These are phyloP conservation scores for Planococcus citri DNA, from an alignment of 1,140 invertebrate genomes.

Conservation along the genomic window DNA sequence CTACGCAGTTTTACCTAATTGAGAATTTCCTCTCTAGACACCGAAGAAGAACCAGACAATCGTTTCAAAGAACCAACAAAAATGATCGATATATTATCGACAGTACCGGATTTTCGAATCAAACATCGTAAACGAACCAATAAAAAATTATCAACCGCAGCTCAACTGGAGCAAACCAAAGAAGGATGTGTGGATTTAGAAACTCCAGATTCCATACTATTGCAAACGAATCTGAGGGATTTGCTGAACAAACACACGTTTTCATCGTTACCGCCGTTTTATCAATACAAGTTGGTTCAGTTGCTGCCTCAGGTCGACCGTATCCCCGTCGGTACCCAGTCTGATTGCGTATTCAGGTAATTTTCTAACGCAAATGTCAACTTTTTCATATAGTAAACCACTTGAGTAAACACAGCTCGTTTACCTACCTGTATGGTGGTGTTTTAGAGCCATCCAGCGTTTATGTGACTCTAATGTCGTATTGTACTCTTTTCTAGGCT, in stretches of 20 bases:
- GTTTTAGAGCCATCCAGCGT: no score
- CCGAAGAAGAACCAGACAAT: slow-evolving; percentile 26
- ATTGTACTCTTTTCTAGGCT: slow-evolving; percentile 34
- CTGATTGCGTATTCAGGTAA: neutral
- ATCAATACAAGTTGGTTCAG: slow-evolving; percentile 84
- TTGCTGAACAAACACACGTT: slow-evolving; percentile 86
- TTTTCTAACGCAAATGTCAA: neutral
- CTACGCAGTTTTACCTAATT: neutral
- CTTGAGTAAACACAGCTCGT: neutral
- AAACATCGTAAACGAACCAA: slow-evolving; percentile 61
- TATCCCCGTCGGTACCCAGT: slow-evolving; percentile 17
- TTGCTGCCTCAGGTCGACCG: slow-evolving; percentile 82
- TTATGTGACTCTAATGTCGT: no score
- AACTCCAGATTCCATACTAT: slow-evolving; percentile 90
- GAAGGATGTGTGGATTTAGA: slow-evolving; percentile 90
- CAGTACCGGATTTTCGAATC: slow-evolving; percentile 77
- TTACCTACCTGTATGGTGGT: no score
- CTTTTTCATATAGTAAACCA: neutral
- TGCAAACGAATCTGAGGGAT: slow-evolving; percentile 77
- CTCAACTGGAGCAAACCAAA: slow-evolving; percentile 79
- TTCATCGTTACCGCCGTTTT: slow-evolving; percentile 66
- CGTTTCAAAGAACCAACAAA: slow-evolving; percentile 37
- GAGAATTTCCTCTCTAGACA: slow-evolving; percentile 14
- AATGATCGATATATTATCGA: slow-evolving; percentile 78
- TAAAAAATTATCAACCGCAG: slow-evolving; percentile 60